Evolutionary conservation across 53 echinoderm and acorn worm species (phyloP).

Genomic region (Stichopus horrens): DNA sequence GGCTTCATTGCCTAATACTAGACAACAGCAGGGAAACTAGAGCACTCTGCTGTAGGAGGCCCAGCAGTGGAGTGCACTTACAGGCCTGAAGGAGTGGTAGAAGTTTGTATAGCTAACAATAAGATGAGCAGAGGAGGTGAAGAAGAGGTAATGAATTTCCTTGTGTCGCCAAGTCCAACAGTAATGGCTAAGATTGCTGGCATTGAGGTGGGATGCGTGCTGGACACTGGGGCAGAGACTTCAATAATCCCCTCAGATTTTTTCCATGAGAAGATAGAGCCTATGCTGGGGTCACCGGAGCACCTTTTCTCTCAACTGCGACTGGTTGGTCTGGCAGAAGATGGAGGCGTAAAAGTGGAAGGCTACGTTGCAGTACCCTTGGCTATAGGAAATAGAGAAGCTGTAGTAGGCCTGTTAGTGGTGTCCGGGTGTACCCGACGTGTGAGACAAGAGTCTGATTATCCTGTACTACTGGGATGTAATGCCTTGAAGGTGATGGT

Average conservation of each 20-base stretch:
- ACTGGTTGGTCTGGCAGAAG: slow-evolving; percentile 37
- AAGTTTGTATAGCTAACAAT: background rate
- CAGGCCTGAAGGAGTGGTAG: background rate
- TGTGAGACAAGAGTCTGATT: background rate
- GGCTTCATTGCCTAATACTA: too few relatives aligned
- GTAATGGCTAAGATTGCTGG: slow-evolving; percentile 39
- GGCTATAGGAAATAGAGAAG: background rate
- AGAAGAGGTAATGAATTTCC: slow-evolving; percentile 2
- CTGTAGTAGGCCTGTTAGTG: slow-evolving; percentile 48
- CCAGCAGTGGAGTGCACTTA: slow-evolving; percentile 45
- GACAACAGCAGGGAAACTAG: slow-evolving; percentile 49
- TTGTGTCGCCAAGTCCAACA: slow-evolving; percentile 46
- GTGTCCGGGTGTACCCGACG: background rate
- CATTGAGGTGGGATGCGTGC: background rate
- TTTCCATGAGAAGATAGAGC: slow-evolving; percentile 37
- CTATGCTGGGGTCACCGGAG: background rate
- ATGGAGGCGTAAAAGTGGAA: slow-evolving; percentile 42
- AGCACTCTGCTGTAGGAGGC: slow-evolving; percentile 55
- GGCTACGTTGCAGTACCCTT: slow-evolving; percentile 42
- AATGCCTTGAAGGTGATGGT: slow-evolving; percentile 17
- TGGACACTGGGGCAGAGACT: slow-evolving; percentile 60
- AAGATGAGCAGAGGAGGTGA: background rate
- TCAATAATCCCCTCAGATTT: slow-evolving; percentile 52
- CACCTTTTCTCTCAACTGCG: background rate
- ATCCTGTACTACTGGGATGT: slow-evolving; percentile 35